Conservation (phyloP, 1,140 invertebrate species). For the Charaxes varanes region DNA sequence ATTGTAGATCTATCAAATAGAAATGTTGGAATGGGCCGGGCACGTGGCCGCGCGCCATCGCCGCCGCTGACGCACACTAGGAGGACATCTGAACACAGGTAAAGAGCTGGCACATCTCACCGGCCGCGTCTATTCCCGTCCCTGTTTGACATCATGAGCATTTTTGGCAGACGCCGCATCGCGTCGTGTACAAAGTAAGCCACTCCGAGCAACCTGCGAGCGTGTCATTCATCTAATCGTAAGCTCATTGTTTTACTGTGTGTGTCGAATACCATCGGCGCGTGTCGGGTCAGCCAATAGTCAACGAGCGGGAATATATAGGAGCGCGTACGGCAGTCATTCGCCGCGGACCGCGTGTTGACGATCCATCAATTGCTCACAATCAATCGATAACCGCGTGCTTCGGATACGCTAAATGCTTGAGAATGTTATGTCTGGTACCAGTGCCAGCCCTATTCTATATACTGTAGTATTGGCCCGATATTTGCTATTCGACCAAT, state of each 20-base stretch:
- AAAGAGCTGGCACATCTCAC: constrained; percentile 53
- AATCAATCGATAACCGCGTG: constrained; percentile 53
- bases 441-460: no score
- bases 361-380: constrained; percentile 58
- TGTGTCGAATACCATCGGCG: constrained; percentile 52
- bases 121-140: constrained; percentile 60
- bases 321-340: constrained; percentile 33
- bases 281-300: constrained; percentile 49
- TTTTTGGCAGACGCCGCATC: constrained; percentile 67
- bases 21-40: constrained; percentile 25
- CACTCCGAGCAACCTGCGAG: constrained; percentile 40
- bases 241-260: constrained; percentile 64
- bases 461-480: no score
- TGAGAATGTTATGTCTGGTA: no score
- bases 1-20: constrained; percentile 25
- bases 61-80: constrained; percentile 29
- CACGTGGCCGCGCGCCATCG: constrained; percentile 43
- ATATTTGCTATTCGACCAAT: no score
- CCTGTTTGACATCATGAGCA: constrained; percentile 62
- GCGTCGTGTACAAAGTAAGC: constrained; percentile 54
- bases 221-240: constrained; percentile 69
- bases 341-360: constrained; percentile 39
- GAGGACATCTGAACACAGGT: constrained; percentile 35
- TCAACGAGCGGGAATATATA: constrained; percentile 22
- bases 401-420: constrained; percentile 16